Base-by-base conservation (phyloP, 2,888 invertebrate species). In the Alentia gelatinosa region DNA sequence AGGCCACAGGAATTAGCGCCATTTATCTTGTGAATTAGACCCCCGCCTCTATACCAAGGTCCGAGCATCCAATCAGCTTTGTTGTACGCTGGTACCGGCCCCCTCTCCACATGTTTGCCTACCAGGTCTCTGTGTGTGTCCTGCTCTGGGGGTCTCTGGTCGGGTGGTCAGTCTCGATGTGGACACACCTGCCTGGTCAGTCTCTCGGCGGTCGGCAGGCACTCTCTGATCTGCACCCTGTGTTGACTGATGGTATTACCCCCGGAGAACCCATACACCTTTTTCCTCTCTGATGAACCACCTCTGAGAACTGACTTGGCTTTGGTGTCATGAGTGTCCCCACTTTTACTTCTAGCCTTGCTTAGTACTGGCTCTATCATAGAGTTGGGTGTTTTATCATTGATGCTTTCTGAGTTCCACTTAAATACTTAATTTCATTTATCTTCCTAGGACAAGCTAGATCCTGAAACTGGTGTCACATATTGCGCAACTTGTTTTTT, bases 1-100 rank as follows among this genome's bases (percentile, higher is more conserved):
- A n/a, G n/a, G n/a, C n/a, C n/a, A n/a, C n/a, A 56, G 56, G 56
- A n/a, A 56, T 56, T 56, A 56, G n/a, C n/a, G 56, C 56, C 56
- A n/a, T 56, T 56, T n/a, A 56, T 56, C 56, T n/a, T 56, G 56
- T n/a, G 56, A n/a, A 56, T 56, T n/a, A 56, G n/a, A n/a, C 56
- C 56, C 12, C 9, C 56, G n/a, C 56, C 56, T 56, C 56, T n/a
- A 56, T 19, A 9, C 23, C n/a, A n/a, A n/a, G 9, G 23, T n/a
- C 56, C n/a, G 56, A 56, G 56, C 56, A 56, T n/a, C 56, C 56
- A 56, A 56, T 56, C 56, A 56, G 19, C 56, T n/a, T n/a, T 56
- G 3, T n/a, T 56, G 19, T 3, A 56, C 23, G 56, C 56, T 56
- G 19, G 56, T 56, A 56, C n/a, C n/a, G 56, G 56, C 23, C 56